Conservation (phyloP, 2,888 invertebrate genomes). For the Sepioteuthis lessoniana region DNA sequence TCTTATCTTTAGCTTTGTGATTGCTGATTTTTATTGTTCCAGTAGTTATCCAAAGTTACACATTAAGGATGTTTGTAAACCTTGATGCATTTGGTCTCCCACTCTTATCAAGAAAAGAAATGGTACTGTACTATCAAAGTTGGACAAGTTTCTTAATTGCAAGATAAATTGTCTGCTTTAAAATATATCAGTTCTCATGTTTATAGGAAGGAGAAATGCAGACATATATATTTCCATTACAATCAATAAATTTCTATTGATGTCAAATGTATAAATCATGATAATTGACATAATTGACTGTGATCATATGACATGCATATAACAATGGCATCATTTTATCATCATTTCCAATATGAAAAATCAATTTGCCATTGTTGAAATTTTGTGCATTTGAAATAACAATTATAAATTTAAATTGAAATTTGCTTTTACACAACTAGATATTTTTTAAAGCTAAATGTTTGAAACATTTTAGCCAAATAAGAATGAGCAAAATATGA, state of each 20-base stretch:
- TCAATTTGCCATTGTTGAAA: background rate
- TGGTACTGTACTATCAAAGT: background rate
- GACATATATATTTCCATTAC: background rate
- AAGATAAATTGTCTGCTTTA: background rate
- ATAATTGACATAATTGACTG: background rate
- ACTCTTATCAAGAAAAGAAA: background rate
- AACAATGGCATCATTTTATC: background rate
- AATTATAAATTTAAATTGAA: background rate
- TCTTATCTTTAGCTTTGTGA: background rate
- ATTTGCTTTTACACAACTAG: background rate
- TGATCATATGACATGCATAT: background rate
- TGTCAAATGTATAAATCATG: background rate
- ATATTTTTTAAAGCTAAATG: background rate
- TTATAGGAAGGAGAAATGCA: background rate
- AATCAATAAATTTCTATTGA: background rate
- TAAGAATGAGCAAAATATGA: too few relatives aligned
- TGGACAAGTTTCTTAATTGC: background rate
- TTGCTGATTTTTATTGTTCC: background rate
- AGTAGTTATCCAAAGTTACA: background rate
- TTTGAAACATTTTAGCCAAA: too few relatives aligned
- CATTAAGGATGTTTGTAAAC: background rate
- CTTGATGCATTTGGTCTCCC: background rate
- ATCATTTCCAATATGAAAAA: background rate
- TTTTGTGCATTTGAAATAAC: background rate
- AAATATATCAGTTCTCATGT: background rate